phyloP scores from a whole-genome alignment of 2,888 invertebrate species.

The Parascotia fuliginaria region DNA sequence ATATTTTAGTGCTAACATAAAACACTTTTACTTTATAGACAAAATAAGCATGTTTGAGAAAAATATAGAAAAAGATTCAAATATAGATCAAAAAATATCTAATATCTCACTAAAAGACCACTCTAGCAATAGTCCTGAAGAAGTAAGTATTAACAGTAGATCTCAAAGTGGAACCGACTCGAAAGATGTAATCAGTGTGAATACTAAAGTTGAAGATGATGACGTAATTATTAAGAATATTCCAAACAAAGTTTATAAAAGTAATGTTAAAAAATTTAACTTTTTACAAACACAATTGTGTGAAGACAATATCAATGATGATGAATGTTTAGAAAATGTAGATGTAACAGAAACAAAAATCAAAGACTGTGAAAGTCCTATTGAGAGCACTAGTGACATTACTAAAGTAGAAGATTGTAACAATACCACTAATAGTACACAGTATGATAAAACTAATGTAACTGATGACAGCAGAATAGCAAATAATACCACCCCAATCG shows the following conservation, averaged over 20 bases:
- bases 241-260: slow-evolving; percentile 72
- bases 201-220: slow-evolving; percentile 32
- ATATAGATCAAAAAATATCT: slow-evolving; percentile 66
- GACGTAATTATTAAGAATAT: slow-evolving; percentile 41
- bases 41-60: slow-evolving; percentile 83
- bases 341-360: slow-evolving; percentile 42
- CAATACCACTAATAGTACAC: slow-evolving; percentile 33
- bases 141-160: slow-evolving; percentile 53
- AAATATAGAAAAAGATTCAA: slow-evolving; percentile 67
- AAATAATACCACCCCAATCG: slow-evolving; percentile 43
- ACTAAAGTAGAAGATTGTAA: slow-evolving; percentile 32
- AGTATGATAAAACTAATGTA: slow-evolving; percentile 63
- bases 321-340: slow-evolving; percentile 47
- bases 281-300: slow-evolving; percentile 77
- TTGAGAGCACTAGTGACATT: slow-evolving; percentile 27
- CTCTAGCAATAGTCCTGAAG: slow-evolving; percentile 60
- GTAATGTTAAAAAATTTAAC: slow-evolving; percentile 71
- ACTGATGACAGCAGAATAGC: slow-evolving; percentile 77
- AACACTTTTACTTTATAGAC: slow-evolving; percentile 53
- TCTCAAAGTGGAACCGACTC: slow-evolving; percentile 50
- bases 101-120: slow-evolving; percentile 70
- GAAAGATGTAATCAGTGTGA: slow-evolving; percentile 37
- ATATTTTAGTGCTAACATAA: neutral
- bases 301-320: slow-evolving; percentile 51
- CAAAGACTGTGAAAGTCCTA: slow-evolving; percentile 47